phyloP scores from a whole-genome alignment of 2,888 invertebrate genomes.

The Drosophila tripunctata region DNA sequence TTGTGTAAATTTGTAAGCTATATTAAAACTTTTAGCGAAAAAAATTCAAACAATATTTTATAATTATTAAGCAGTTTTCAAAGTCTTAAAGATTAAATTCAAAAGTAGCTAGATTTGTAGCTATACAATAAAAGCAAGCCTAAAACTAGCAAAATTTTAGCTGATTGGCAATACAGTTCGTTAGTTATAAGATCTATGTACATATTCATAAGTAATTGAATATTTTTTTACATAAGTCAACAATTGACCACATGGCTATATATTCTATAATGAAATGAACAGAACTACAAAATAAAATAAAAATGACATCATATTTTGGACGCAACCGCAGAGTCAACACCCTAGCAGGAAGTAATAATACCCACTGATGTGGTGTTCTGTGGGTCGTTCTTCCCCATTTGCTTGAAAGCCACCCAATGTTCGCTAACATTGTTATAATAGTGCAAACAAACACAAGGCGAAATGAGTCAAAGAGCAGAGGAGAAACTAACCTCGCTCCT shows the following conservation, averaged over 20 bases:
- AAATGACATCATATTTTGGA: constrained; percentile 80
- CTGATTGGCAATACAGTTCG: neutral
- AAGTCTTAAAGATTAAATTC: too few species aligned
- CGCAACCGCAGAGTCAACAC: constrained; percentile 40
- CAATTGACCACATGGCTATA: constrained; percentile 1
- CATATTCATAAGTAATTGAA: neutral
- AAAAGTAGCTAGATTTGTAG: too few species aligned
- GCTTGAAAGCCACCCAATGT: constrained; percentile 32
- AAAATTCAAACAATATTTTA: too few species aligned
- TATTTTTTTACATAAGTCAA: neutral
- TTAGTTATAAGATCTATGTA: neutral
- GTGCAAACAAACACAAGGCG: constrained; percentile 71
- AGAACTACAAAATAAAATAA: constrained; percentile 33
- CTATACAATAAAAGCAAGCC: too few species aligned
- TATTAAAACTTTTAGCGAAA: too few species aligned
- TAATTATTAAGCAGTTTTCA: too few species aligned
- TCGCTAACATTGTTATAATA: constrained; percentile 78
- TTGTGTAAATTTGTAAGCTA: too few species aligned
- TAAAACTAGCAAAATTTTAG: too few species aligned
- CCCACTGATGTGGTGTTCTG: neutral
- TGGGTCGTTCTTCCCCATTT: constrained; percentile 17
- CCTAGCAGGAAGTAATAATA: constrained; percentile 20
- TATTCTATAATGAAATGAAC: constrained; percentile 9
- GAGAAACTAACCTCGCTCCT: constrained; percentile 37
- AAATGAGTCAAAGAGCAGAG: constrained; percentile 6